Conservation (phyloP, 23 tunicate genomes). For the Ascidia mentula region DNA sequence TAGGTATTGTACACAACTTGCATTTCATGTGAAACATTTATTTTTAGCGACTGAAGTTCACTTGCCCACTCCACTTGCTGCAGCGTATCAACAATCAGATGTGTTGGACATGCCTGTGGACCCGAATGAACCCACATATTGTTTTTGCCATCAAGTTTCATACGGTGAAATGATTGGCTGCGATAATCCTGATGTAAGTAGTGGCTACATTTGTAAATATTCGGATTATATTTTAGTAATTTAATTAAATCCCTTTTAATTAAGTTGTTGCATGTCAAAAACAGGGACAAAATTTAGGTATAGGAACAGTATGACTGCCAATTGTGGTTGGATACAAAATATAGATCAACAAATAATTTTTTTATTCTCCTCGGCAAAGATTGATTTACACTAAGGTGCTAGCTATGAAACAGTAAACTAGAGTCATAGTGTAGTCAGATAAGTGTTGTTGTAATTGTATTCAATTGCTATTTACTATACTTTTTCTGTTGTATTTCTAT, state of each 20-base stretch:
- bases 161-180: constrained; percentile 99
- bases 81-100: constrained; percentile 78
- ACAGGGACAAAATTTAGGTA: too few species aligned
- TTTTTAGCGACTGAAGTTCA: neutral
- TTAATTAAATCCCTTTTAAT: neutral
- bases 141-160: constrained; percentile 94
- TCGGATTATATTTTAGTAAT: neutral
- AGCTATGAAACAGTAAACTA: too few species aligned
- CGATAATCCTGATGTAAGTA: constrained; percentile 87
- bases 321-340: too few species aligned
- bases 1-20: neutral
- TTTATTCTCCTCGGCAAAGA: too few species aligned
- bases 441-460: too few species aligned
- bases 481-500: too few species aligned
- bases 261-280: neutral
- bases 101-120: constrained; percentile 98
- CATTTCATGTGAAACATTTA: neutral
- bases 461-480: too few species aligned
- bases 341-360: too few species aligned
- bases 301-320: too few species aligned
- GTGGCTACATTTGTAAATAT: neutral
- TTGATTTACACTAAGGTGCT: too few species aligned
- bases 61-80: constrained; percentile 21
- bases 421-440: too few species aligned
- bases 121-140: constrained; percentile 98